Evolutionary conservation across 2,113 vertebrate genomes (phyloP), one percentile per base, ranked within the genome.

Genomic region (Lanius ludovicianus): DNA sequence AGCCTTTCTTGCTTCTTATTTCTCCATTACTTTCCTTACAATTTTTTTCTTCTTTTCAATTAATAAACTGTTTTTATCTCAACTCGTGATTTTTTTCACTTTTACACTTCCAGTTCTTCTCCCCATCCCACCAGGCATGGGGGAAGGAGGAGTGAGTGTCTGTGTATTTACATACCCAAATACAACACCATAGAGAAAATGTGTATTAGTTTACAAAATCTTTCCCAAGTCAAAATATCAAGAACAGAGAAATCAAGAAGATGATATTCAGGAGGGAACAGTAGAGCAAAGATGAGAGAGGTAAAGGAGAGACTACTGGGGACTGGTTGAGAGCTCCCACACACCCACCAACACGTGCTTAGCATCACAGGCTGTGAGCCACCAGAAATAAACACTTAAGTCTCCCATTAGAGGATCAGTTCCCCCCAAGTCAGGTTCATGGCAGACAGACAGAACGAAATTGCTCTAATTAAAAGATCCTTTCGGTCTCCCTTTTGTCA

Each of bases 331-430:
- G 78, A 86, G 49, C 21, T 63, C 71, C 88, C 78, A 44, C 27
- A 67, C 1, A 15, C 35, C 25, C 71, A 84, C 30, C 1, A 3
- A 76, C 81, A 86, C 4, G 28, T 73, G 35, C 74, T 85, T 42
- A 70, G 63, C 64, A 56, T 49, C 90, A 75, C 47, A 90, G 84
- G 53, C 87, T 74, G n/a, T 14, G 55, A 56, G 82, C 90, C 94
- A 86, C 84, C 87, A 95, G 81, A 95, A 97, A 94, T 90, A 97
- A 95, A 84, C 84, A 94, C 31, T 52, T 96, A 96, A 97, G 90
- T 91, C 89, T 77, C 77, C 84, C 86, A 55, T 90, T 68, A 96
- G 82, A 90, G 64, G 50, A 88, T 95, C 85, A 95, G 62, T 93
- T 90, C 87, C 67, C 47, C 41, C 22, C 41, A 91, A 22, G 31